Evolutionary conservation across 1,140 invertebrate species (phyloP), one percentile per base, ranked within the genome.

Genomic region (Drosophila triauraria): DNA sequence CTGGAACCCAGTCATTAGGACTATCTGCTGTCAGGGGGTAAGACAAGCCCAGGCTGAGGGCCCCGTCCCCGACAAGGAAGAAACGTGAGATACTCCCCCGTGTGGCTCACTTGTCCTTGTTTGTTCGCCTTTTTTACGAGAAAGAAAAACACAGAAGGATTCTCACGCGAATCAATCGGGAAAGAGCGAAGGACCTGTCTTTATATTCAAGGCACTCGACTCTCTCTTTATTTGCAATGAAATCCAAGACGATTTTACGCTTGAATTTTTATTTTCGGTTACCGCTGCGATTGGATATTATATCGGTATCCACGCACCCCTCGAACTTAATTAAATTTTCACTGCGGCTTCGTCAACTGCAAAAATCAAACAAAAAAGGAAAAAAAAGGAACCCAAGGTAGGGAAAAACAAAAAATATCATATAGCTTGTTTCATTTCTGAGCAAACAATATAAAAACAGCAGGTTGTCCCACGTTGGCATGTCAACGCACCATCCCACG

Each of bases 261-360:
- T 80, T 80, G 72, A 78, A 63, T 69, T 77, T 68, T 47, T 48
- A 67, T 60, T 56, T 53, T 50, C 53, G 77, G 65, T 72, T 75
- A 57, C 71, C 42, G 62, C 53, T 60, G 35, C 50, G 50, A 51
- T 54, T 64, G 42, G 44, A 63, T 48, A 72, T 72, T 71, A 25
- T 75, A 70, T 35, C 54, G 69, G 61, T 76, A 58, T 77, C 59
- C 64, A 65, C 48, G 54, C 67, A 62, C 44, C 61, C 61, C 69
- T 72, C 85, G 67, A 56, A 88, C 79, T 90, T 90, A 90, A 90
- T 90, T 90, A 90, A 90, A 90, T 90, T 90, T 90, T 82, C 82
- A 91, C 85, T 91, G 86, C 86, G 82, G 84, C 85, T 90, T 91
- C 85, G 82, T 79, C 75, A 85, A 84, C 76, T 44, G 74, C 59